A percentile compares a stretch with the other conserved stretches of the same genome.
phyloP scores from a whole-genome alignment of 2,113 vertebrate genomes.

The Serranochromis macrocephalus region DNA sequence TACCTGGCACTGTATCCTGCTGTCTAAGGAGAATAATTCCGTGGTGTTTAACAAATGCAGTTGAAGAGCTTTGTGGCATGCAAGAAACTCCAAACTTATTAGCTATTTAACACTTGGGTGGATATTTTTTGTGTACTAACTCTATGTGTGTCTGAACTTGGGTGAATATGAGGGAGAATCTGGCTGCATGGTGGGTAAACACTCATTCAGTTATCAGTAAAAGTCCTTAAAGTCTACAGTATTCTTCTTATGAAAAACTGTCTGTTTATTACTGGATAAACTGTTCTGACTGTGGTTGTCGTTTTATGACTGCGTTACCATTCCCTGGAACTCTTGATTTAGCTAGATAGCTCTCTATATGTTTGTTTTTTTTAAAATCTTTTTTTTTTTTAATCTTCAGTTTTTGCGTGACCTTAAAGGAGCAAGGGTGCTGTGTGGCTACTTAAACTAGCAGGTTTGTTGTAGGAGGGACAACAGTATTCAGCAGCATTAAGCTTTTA shows the following conservation, averaged over 20 bases:
- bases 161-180: background rate
- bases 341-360: background rate
- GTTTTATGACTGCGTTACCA: background rate
- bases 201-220: background rate
- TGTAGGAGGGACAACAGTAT: background rate
- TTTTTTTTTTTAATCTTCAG: background rate
- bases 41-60: background rate
- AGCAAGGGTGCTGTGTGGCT: background rate
- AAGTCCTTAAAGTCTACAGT: background rate
- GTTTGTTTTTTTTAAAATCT: background rate
- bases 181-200: background rate
- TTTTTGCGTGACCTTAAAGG: background rate
- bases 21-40: background rate
- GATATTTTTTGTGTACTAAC: background rate
- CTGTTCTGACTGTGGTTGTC: background rate
- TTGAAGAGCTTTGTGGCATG: background rate
- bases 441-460: background rate
- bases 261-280: background rate
- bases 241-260: background rate
- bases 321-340: background rate
- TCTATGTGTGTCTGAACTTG: background rate
- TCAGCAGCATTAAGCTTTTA: constrained; percentile 64
- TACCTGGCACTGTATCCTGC: background rate
- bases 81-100: background rate
- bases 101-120: background rate